Conservation (phyloP, 2,888 invertebrate genomes). For the Sphaerophoria rueppellii region DNA sequence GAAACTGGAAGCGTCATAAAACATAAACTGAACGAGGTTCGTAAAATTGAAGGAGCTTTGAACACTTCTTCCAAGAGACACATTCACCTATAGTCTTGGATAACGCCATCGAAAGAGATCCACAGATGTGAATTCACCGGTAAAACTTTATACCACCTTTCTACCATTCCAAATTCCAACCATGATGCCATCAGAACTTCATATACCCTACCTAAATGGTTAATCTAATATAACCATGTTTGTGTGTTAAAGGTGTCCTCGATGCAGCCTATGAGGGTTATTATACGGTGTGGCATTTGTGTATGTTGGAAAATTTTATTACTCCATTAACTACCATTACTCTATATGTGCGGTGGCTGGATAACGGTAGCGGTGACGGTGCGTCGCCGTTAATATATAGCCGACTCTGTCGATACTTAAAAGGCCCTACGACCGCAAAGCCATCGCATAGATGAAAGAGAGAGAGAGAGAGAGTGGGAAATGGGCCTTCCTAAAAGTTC, state of each 20-base stretch:
- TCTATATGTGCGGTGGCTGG: slow-evolving; percentile 43
- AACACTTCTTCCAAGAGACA: not conserved
- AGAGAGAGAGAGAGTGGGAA: not conserved
- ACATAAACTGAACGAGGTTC: slow-evolving; percentile 69
- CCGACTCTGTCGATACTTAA: slow-evolving; percentile 37
- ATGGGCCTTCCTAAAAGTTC: slow-evolving; percentile 60
- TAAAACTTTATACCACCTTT: slow-evolving; percentile 36
- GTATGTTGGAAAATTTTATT: slow-evolving; percentile 59
- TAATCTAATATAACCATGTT: slow-evolving; percentile 71
- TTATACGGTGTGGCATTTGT: slow-evolving; percentile 23
- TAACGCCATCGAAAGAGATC: slow-evolving; percentile 27
- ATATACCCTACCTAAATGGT: slow-evolving; percentile 54
- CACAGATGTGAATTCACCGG: slow-evolving; percentile 65
- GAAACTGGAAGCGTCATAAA: slow-evolving; percentile 63
- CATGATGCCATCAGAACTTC: slow-evolving; percentile 7
- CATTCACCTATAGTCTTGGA: not conserved
- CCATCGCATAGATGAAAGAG: not conserved
- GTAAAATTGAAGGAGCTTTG: slow-evolving; percentile 58
- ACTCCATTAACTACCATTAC: slow-evolving; percentile 69
- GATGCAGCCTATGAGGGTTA: slow-evolving; percentile 33
- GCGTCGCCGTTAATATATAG: slow-evolving; percentile 36
- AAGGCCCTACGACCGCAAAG: slow-evolving; percentile 58
- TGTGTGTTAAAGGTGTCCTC: slow-evolving; percentile 60
- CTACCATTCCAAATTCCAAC: not conserved
- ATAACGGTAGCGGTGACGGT: slow-evolving; percentile 35